Conservation (phyloP, 2,113 vertebrate genomes). For the Copsychus sechellarum region DNA sequence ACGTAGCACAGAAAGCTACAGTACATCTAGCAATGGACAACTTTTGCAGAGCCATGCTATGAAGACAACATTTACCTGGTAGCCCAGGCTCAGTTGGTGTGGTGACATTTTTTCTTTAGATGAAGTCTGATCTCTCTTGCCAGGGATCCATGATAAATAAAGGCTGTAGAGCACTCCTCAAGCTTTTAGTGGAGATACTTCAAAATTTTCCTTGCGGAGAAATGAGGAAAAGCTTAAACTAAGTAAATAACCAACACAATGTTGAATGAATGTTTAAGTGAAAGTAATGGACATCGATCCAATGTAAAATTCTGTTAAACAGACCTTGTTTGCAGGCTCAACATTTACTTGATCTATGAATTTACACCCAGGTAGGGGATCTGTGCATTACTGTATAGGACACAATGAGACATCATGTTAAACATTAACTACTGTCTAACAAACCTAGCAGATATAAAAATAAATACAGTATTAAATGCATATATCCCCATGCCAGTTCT, state of each 20-base stretch:
- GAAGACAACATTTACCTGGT: not conserved
- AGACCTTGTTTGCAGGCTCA: not conserved
- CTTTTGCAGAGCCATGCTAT: not conserved
- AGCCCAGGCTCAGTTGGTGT: not conserved
- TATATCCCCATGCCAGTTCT: not conserved
- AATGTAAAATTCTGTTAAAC: not conserved
- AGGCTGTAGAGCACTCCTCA: not conserved
- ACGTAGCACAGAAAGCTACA: not conserved
- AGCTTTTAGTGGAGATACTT: not conserved
- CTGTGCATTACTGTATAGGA: not conserved
- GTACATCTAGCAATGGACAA: not conserved
- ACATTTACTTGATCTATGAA: not conserved
- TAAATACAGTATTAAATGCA: not conserved
- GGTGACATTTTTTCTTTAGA: not conserved
- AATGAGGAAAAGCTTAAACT: not conserved
- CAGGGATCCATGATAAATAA: not conserved
- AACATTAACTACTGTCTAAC: not conserved
- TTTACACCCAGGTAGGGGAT: not conserved
- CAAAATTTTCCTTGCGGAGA: not conserved
- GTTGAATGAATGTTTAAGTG: not conserved
- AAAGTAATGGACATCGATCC: not conserved
- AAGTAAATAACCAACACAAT: not conserved
- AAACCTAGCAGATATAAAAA: not conserved
- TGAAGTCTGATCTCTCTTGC: not conserved
- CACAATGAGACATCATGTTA: not conserved